Evolutionary conservation across 2,888 invertebrate species (phyloP).

Genomic region (Osmoderma eremita): DNA sequence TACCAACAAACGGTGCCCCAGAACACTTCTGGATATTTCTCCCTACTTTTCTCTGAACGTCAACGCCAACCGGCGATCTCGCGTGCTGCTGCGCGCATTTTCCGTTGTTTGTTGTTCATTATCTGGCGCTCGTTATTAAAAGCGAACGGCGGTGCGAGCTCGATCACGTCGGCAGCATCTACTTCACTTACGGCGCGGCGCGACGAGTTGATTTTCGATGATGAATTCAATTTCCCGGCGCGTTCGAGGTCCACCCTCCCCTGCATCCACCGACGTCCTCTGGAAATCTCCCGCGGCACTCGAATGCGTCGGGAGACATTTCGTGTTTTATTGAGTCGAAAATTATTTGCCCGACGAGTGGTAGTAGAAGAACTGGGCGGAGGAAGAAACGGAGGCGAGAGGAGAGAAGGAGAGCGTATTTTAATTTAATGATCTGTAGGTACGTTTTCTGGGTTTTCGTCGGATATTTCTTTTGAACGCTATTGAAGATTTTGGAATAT

Average conservation of each 20-base stretch:
- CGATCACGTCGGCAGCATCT: too few species aligned
- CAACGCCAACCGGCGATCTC: too few species aligned
- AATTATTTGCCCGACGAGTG: constrained; percentile 21
- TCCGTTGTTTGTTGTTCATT: constrained; percentile 44
- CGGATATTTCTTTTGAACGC: neutral
- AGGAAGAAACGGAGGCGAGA: too few species aligned
- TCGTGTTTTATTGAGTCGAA: constrained; percentile 36
- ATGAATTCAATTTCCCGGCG: constrained; percentile 46
- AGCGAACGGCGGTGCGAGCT: constrained; percentile 39
- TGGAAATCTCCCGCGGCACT: too few species aligned
- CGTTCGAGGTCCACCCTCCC: neutral
- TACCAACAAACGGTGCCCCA: too few species aligned
- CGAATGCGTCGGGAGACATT: constrained; percentile 1
- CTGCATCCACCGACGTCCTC: neutral
- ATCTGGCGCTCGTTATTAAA: constrained; percentile 45
- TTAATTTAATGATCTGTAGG: constrained; percentile 35
- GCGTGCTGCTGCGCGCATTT: constrained; percentile 6
- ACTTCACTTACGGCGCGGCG: too few species aligned
- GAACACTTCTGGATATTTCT: too few species aligned
- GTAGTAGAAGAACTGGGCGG: neutral
- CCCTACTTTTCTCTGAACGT: too few species aligned
- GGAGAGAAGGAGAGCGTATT: constrained; percentile 4
- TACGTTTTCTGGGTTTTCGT: neutral
- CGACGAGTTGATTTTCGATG: constrained; percentile 47
- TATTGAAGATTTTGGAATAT: neutral